phyloP scores from a whole-genome alignment of 2,797 vertebrate genomes.

The Etheostoma nigrum region DNA sequence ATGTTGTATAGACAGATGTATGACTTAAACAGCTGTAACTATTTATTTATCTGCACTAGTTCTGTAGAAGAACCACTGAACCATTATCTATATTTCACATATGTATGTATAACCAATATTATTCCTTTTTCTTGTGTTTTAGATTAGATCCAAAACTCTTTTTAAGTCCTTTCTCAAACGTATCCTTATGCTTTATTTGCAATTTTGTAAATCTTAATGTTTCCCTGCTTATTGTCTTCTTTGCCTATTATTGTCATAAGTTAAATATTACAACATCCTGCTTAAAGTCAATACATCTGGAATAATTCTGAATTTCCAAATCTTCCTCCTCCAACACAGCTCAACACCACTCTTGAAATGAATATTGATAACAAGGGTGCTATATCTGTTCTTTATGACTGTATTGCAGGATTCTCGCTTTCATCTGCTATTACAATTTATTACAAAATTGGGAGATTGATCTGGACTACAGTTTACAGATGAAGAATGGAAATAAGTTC shows the following conservation, averaged over 20 bases:
- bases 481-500: too few relatives aligned
- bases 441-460: too few relatives aligned
- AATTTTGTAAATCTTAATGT: neutral
- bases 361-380: too few relatives aligned
- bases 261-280: neutral
- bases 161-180: neutral
- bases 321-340: too few relatives aligned
- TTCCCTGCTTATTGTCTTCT: neutral
- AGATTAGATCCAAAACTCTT: neutral
- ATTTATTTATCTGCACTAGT: neutral
- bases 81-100: neutral
- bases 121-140: neutral
- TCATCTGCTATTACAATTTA: too few relatives aligned
- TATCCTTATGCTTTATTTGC: neutral
- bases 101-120: neutral
- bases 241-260: neutral
- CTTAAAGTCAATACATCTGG: neutral
- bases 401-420: too few relatives aligned
- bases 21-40: neutral
- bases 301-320: too few relatives aligned
- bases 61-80: neutral
- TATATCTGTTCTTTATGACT: too few relatives aligned
- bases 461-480: too few relatives aligned
- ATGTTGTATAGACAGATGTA: neutral
- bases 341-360: too few relatives aligned